Conservation (phyloP, 2,888 invertebrate genomes). For the Xestia sexstrigata region DNA sequence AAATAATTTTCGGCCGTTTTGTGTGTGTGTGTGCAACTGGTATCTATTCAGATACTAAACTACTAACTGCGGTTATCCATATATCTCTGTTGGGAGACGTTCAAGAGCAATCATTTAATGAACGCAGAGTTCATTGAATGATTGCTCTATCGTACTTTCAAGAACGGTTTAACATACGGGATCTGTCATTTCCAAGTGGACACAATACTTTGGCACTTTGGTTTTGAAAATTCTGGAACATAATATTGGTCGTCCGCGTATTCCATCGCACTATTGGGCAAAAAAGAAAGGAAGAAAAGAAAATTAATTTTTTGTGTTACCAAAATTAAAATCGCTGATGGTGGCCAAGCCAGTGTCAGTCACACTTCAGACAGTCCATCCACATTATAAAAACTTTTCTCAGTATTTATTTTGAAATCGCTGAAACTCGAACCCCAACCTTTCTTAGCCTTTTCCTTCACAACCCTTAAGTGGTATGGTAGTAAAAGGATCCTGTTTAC, state of each 20-base stretch:
- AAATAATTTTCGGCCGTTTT: not conserved
- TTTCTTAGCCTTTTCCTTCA: constrained; percentile 68
- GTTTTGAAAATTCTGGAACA: not conserved
- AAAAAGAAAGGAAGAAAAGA: no score
- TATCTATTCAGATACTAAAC: not conserved
- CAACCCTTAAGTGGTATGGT: constrained; percentile 75
- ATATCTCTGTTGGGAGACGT: not conserved
- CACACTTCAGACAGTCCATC: not conserved
- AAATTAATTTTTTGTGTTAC: no score
- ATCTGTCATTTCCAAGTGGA: not conserved
- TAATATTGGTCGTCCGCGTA: not conserved
- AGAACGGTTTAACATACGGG: not conserved
- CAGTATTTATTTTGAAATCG: constrained; percentile 17
- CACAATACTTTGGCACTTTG: not conserved
- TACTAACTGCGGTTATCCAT: not conserved
- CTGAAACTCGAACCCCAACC: constrained; percentile 40
- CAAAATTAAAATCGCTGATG: no score
- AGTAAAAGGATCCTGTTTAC: constrained; percentile 81
- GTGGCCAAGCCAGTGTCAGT: no score
- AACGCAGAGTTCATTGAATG: constrained; percentile 24
- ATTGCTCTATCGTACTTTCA: not conserved
- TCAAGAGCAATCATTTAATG: no score
- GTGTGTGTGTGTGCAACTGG: not conserved
- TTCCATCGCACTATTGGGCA: no score
- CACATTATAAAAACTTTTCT: not conserved